A percentile compares a stretch with the other conserved stretches of the same genome.
Evolutionary conservation across 1,140 invertebrate genomes (phyloP).

Genomic region (Drosophila subobscura): DNA sequence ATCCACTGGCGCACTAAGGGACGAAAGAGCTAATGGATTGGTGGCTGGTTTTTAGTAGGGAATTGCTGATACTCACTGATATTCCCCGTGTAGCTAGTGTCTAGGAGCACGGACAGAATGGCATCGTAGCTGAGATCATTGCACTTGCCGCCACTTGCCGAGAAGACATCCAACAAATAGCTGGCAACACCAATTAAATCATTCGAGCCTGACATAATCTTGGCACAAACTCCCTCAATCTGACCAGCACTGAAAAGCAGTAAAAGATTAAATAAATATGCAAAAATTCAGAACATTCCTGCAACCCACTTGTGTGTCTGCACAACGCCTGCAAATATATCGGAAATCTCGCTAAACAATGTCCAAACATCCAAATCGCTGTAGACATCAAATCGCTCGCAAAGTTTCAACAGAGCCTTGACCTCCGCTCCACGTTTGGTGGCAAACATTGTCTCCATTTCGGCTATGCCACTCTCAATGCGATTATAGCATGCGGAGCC

Average conservation of each 20-base stretch:
- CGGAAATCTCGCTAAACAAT: slow-evolving; percentile 75
- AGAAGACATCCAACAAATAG: slow-evolving; percentile 57
- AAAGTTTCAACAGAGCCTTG: slow-evolving; percentile 82
- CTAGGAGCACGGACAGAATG: slow-evolving; percentile 44
- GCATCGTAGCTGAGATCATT: slow-evolving; percentile 68
- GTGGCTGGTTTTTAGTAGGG: neutral
- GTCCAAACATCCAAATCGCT: slow-evolving; percentile 79
- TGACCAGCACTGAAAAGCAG: slow-evolving; percentile 52
- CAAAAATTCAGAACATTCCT: neutral
- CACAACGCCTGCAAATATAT: slow-evolving; percentile 75
- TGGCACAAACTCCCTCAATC: slow-evolving; percentile 68
- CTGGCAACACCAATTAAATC: slow-evolving; percentile 66
- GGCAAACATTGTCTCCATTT: slow-evolving; percentile 83
- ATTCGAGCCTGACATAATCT: slow-evolving; percentile 61
- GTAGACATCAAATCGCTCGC: slow-evolving; percentile 66
- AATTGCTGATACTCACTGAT: slow-evolving; percentile 55
- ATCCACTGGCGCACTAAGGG: slow-evolving; percentile 86
- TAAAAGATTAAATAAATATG: too few relatives aligned
- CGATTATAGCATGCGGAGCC: slow-evolving; percentile 84
- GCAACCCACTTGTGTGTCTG: slow-evolving; percentile 76
- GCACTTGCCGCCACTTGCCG: slow-evolving; percentile 34
- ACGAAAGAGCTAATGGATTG: neutral
- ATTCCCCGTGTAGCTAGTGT: slow-evolving; percentile 58
- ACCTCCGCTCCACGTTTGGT: slow-evolving; percentile 62
- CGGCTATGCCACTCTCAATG: slow-evolving; percentile 84